Base-by-base conservation (phyloP, 2,888 invertebrate species). In the Euproctis similis region DNA sequence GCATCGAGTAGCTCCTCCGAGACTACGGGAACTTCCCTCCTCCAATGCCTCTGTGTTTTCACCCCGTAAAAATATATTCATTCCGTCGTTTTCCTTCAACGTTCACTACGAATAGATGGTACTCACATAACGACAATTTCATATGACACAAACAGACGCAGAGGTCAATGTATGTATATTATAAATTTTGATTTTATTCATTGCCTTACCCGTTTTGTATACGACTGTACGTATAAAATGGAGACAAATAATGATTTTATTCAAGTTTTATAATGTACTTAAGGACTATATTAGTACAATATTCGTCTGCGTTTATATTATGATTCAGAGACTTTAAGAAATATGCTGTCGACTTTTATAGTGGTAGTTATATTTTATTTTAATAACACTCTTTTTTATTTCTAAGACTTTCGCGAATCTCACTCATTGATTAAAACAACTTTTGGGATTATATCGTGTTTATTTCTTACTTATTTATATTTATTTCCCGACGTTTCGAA, bases 51-150 rank as follows among this genome's bases (percentile, higher is more conserved):
- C 54, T 51, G 52, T 62, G 62, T 66, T 57, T 51, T 54, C 60
- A 55, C 59, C 61, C 65, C 68, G 66, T 72, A 72, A 72, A 76
- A 70, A 74, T 71, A n/a, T n/a, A 70, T 72, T 69, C 59, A 61
- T 68, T 68, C 65, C 59, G 56, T 59, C 59, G 59, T 60, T 65
- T 59, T 63, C 37, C 50, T 54, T 41, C 21, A 7, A 10, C 6
- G 10, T 21, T 5, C n/a, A n/a, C 4, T 21, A 18, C n/a, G 48
- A 33, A 22, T n/a, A n/a, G n/a, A n/a, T n/a, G n/a, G 18, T 12
- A 5, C 27, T 14, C 28, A 27, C 8, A 28, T 34, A 14, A 28
- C 28, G 24, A 30, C 24, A 23, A 36, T 27, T 35, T 21, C 24
- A 26, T 35, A 25, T 28, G 29, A 31, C 34, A 25, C 28, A 8